Evolutionary conservation across 2,113 vertebrate species (phyloP).

Genomic region (Picathartes gymnocephalus): DNA sequence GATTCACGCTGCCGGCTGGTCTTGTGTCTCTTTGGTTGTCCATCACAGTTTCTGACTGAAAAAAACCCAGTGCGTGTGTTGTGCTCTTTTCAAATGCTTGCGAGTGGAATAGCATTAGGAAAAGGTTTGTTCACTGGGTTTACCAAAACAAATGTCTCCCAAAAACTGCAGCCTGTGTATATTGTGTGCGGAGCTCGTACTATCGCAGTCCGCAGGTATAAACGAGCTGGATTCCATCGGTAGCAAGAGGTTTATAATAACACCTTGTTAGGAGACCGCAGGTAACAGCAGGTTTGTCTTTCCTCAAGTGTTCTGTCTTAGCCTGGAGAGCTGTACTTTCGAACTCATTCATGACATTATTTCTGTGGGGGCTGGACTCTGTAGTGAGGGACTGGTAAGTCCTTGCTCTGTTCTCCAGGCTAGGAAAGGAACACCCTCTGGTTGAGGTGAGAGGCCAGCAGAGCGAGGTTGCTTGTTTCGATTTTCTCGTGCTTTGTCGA

Average conservation of each 20-base stretch:
- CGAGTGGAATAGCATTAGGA: accelerated
- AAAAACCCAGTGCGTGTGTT: not conserved
- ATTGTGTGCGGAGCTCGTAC: accelerated
- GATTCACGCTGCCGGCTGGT: not conserved
- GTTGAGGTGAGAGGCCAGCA: not conserved
- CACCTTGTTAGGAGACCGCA: not conserved
- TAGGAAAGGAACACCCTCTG: not conserved
- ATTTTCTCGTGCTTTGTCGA: accelerated
- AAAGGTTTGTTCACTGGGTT: not conserved
- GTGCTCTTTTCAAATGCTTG: not conserved
- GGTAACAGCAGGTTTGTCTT: not conserved
- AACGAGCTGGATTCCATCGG: not conserved
- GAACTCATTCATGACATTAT: not conserved
- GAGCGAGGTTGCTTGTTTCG: not conserved
- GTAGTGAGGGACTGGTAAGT: not conserved
- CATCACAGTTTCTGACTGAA: not conserved
- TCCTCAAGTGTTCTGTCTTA: not conserved
- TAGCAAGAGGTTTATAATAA: not conserved
- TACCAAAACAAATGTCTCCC: not conserved
- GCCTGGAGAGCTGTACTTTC: not conserved
- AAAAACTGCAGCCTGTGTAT: not conserved
- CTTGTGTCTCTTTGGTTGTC: not conserved
- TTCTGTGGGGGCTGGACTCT: not conserved
- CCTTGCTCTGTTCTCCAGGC: not conserved
- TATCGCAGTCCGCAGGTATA: not conserved